These are phyloP conservation scores for Ophiothrix spiculata DNA, from an alignment of 35 echinoderm and acorn worm species.

Conservation along the genomic window DNA sequence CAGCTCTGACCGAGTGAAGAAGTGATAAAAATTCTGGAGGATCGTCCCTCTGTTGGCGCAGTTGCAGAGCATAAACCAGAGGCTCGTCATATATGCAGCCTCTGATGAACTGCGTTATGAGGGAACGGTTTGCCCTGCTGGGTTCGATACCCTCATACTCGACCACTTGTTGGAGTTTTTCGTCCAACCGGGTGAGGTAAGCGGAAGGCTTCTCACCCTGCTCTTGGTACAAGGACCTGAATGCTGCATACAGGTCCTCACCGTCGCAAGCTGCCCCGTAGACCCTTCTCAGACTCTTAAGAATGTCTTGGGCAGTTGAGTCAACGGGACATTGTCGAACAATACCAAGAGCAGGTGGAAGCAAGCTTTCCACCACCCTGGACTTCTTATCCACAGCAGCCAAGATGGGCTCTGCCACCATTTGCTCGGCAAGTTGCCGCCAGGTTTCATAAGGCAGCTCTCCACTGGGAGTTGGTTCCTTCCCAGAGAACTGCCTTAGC, in stretches of 20 bases:
- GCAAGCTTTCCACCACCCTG: slow-evolving; percentile 17
- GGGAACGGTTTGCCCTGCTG: too few relatives aligned
- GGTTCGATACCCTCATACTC: background rate
- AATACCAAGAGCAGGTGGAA: slow-evolving; percentile 34
- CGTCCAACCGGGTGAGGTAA: slow-evolving; percentile 7
- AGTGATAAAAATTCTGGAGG: background rate
- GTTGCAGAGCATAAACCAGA: background rate
- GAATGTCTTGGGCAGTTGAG: background rate
- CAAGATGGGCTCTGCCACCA: slow-evolving; percentile 12
- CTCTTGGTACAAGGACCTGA: background rate
- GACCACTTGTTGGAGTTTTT: background rate
- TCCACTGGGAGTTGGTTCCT: slow-evolving; percentile 30
- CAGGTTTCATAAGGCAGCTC: slow-evolving; percentile 41
- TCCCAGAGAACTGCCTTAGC: slow-evolving; percentile 47
- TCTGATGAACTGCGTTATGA: background rate
- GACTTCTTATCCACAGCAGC: background rate
- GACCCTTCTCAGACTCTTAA: background rate
- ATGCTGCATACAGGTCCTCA: background rate
- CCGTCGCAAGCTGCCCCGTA: slow-evolving; percentile 10
- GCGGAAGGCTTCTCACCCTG: background rate
- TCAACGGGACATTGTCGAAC: background rate
- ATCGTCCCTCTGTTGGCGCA: background rate
- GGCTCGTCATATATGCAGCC: slow-evolving; percentile 6
- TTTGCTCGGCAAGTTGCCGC: slow-evolving; percentile 39
- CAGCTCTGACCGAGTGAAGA: background rate